These are phyloP conservation scores for Odontamblyopus rebecca DNA, from an alignment of 2,797 vertebrate genomes.

Conservation along the genomic window DNA sequence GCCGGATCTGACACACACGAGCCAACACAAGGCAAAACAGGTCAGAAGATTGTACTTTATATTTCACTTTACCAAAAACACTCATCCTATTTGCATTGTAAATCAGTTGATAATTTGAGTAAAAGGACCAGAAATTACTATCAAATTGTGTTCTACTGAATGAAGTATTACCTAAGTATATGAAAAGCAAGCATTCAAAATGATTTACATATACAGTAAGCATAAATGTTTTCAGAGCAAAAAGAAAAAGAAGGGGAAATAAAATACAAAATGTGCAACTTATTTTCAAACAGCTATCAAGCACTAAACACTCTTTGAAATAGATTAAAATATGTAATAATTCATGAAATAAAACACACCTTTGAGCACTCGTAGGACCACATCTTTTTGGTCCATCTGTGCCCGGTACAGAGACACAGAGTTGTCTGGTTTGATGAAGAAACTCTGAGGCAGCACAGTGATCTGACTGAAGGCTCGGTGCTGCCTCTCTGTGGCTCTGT, in stretches of 20 bases:
- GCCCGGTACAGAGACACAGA: slow-evolving; percentile 58
- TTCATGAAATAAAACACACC: slow-evolving; percentile 39
- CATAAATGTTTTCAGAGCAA: no score
- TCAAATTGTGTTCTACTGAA: no score
- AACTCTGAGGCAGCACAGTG: slow-evolving; percentile 46
- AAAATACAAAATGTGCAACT: no score
- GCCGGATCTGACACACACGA: slow-evolving; percentile 61
- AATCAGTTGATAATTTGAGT: no score
- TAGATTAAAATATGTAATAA: neutral
- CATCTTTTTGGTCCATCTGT: slow-evolving; percentile 60
- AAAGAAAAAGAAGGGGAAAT: neutral
- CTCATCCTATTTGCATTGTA: no score
- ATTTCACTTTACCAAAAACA: no score
- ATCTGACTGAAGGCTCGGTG: slow-evolving; percentile 56
- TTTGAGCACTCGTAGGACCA: slow-evolving; percentile 70
- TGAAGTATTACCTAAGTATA: no score
- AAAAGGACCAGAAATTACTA: no score
- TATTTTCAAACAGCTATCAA: neutral
- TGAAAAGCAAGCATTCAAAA: no score
- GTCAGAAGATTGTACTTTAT: neutral
- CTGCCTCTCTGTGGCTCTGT: slow-evolving; percentile 43
- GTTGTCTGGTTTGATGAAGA: slow-evolving; percentile 40
- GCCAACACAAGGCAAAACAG: neutral
- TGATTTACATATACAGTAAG: no score
- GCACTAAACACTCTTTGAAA: no score